Evolutionary conservation across 2,797 vertebrate genomes (phyloP).

Genomic region (Platyrinchus mystaceus): DNA sequence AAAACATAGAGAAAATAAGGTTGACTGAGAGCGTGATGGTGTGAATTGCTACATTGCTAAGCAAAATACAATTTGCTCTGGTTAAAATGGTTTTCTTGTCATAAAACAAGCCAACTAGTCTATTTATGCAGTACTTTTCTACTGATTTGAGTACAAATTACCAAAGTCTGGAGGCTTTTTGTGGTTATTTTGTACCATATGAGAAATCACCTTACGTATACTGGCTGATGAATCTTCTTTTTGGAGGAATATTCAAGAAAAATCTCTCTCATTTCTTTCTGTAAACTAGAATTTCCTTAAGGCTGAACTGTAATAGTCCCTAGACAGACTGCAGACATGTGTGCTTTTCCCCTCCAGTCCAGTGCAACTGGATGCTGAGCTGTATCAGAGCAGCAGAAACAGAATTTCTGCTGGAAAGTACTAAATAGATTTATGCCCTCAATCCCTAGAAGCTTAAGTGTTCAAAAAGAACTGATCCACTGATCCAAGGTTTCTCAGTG

Average conservation of each 20-base stretch:
- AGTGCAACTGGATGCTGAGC: not conserved
- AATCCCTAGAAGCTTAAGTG: not conserved
- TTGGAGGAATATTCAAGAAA: not conserved
- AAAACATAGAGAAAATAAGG: not conserved
- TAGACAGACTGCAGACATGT: rapidly evolving
- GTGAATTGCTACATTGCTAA: not conserved
- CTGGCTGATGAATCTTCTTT: not conserved
- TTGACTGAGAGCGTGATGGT: not conserved
- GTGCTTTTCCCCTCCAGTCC: not conserved
- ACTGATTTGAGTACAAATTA: not conserved
- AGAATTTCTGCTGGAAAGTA: not conserved
- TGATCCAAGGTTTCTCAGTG: not conserved
- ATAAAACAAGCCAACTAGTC: not conserved
- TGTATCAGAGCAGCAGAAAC: not conserved
- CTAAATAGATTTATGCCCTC: not conserved
- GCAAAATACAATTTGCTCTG: not conserved
- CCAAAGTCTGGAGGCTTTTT: not conserved
- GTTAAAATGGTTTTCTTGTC: not conserved
- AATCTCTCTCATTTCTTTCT: not conserved
- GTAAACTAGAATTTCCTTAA: not conserved
- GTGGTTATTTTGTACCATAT: not conserved
- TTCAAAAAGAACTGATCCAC: not conserved
- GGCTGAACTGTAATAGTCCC: not conserved
- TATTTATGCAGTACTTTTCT: not conserved
- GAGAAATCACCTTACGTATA: not conserved